These are phyloP conservation scores for Gasteruption jaculator DNA, from an alignment of 2,888 invertebrate genomes.

Conservation along the genomic window DNA sequence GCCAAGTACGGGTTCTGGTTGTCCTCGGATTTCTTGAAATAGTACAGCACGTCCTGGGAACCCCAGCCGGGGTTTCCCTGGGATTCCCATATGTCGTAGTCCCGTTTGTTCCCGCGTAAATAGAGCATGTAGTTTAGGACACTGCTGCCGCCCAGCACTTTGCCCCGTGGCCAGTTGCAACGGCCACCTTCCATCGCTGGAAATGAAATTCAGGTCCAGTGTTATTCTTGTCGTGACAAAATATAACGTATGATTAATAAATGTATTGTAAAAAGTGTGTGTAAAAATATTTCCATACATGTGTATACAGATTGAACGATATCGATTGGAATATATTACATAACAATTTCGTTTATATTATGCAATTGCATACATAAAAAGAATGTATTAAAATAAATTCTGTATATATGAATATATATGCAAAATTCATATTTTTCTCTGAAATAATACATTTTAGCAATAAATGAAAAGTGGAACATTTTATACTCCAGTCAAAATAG, in stretches of 20 bases:
- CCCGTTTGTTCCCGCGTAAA: constrained; percentile 79
- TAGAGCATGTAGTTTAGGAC: constrained; percentile 92
- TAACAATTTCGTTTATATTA: too few species aligned
- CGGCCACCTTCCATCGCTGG: constrained; percentile 77
- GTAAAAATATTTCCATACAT: constrained; percentile 3
- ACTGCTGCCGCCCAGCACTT: constrained; percentile 85
- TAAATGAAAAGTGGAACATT: too few species aligned
- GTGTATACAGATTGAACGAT: too few species aligned
- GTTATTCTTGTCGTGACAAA: neutral
- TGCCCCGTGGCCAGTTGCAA: constrained; percentile 90
- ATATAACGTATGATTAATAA: neutral
- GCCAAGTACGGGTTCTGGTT: constrained; percentile 81
- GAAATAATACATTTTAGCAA: too few species aligned
- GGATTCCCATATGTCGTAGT: constrained; percentile 87
- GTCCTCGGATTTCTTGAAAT: constrained; percentile 89
- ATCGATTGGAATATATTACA: too few species aligned
- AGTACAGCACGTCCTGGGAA: constrained; percentile 71
- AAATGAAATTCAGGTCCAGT: constrained; percentile 3
- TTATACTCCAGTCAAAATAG: too few species aligned
- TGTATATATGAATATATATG: constrained; percentile 1
- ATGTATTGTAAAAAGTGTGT: neutral
- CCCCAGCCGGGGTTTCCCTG: constrained; percentile 88
- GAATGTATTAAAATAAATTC: too few species aligned
- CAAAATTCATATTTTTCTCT: too few species aligned
- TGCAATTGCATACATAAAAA: too few species aligned